Evolutionary conservation across 2,888 invertebrate species (phyloP), one percentile per base, ranked within the genome.

Genomic region (Volucella inflata): DNA sequence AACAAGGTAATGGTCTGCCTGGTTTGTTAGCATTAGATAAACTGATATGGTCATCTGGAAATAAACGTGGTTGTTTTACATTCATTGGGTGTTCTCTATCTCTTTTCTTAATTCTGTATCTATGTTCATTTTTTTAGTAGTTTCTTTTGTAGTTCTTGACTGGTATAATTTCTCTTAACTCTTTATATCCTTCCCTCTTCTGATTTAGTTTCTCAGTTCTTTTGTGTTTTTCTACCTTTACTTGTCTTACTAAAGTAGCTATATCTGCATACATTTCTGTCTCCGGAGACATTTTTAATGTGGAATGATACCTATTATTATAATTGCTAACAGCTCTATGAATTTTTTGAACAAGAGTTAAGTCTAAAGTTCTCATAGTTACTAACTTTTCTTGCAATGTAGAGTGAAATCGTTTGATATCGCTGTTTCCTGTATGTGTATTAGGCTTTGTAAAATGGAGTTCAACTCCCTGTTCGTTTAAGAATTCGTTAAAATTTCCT

Each of bases 401-500:
- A 8, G 53, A 53, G n/a, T 53, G 53, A 3, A 53, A 53, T 53
- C 53, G 21, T 16, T 53, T n/a, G 30, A 17, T 48, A 30, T 50
- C 38, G 16, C 48, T 64, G 1, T 60, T 44, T 21, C 60, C 44
- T 16, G 64, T 64, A 2, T 64, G 64, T 0, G 38, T 64, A 4
- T 64, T 50, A 8, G 64, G 38, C 38, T 64, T 64, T 12, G 64
- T 64, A 2, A 64, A 16, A 8, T 64, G 50, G 3, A 64, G 38
- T 2, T 40, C 38, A 12, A 64, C 44, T 8, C 38, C 17, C 8
- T 64, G 64, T 40, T 50, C 48, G 8, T 50, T 64, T 36, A 50
- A 48, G 16, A 48, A 64, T 64, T 64, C 64, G 14, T 50, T 50
- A n/a, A 64, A 16, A 6, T 50, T 64, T 50, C 50, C 64, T 14